A percentile compares a stretch with the other conserved stretches of the same genome.
phyloP scores from a whole-genome alignment of 2,113 vertebrate species.

The Gallinago jamesoni region DNA sequence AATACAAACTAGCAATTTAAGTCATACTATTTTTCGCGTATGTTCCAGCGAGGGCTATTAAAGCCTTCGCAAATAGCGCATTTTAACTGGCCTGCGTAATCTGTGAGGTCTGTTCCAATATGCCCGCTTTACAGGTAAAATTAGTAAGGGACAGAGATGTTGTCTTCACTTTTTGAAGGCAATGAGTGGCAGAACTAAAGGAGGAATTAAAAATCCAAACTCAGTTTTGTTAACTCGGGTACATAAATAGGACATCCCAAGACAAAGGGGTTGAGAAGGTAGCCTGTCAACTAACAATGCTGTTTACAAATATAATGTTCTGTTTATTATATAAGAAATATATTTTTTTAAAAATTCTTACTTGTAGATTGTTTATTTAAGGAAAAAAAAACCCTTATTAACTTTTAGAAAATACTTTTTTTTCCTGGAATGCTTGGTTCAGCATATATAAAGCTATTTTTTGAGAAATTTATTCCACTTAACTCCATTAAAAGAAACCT shows the following conservation, averaged over 20 bases:
- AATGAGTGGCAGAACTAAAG: neutral
- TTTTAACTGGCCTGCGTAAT: neutral
- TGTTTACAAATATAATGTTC: neutral
- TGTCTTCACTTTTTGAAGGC: neutral
- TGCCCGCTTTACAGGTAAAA: neutral
- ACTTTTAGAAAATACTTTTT: neutral
- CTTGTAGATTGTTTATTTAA: neutral
- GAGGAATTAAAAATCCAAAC: neutral
- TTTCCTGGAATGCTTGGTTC: neutral
- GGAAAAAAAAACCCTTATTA: neutral
- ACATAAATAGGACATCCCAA: neutral
- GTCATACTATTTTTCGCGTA: neutral
- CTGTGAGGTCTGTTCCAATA: neutral
- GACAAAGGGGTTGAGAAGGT: neutral
- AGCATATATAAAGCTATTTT: slow-evolving; percentile 17
- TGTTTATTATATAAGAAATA: neutral
- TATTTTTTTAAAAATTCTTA: neutral
- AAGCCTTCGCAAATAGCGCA: neutral
- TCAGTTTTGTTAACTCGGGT: neutral
- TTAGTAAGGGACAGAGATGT: neutral
- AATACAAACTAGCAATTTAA: neutral
- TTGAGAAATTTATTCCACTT: slow-evolving; percentile 37
- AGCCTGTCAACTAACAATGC: neutral
- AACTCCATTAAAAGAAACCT: slow-evolving; percentile 54
- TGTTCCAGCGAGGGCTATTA: neutral